Evolutionary conservation across 2,113 vertebrate genomes (phyloP).

Genomic region (Oncorhynchus nerka): DNA sequence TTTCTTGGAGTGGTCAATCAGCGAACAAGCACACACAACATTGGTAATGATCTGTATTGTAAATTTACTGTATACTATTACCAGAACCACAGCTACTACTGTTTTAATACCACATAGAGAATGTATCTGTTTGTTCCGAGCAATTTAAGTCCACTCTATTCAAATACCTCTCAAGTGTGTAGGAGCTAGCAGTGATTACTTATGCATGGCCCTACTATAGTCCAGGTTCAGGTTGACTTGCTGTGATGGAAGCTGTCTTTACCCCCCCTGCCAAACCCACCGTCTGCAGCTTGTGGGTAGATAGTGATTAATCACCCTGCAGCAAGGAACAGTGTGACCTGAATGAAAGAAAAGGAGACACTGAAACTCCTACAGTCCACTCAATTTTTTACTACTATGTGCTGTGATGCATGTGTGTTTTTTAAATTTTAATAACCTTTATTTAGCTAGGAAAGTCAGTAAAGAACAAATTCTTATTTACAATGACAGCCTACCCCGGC

Average conservation of each 20-base stretch:
- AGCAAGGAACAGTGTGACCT: constrained; percentile 3
- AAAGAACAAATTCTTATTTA: no score
- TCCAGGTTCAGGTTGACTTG: neutral
- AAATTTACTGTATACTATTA: no score
- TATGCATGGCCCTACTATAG: neutral
- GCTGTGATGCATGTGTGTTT: neutral
- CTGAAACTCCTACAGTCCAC: neutral
- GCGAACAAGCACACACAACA: no score
- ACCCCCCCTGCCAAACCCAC: neutral
- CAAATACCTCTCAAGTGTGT: neutral
- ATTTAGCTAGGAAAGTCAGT: no score
- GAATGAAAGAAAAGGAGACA: neutral
- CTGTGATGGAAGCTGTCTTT: neutral
- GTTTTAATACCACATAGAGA: no score
- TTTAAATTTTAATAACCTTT: no score
- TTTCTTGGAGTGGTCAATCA: neutral
- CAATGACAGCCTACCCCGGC: no score
- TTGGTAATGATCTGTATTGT: no score
- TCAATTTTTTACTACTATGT: neutral
- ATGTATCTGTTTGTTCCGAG: neutral
- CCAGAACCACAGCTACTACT: no score
- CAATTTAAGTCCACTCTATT: neutral
- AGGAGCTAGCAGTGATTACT: neutral
- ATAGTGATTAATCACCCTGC: constrained; percentile 12
- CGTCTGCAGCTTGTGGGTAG: neutral